Evolutionary conservation across 2,888 invertebrate species (phyloP), one percentile per base, ranked within the genome.

Genomic region (Ischnus inquisitorius): DNA sequence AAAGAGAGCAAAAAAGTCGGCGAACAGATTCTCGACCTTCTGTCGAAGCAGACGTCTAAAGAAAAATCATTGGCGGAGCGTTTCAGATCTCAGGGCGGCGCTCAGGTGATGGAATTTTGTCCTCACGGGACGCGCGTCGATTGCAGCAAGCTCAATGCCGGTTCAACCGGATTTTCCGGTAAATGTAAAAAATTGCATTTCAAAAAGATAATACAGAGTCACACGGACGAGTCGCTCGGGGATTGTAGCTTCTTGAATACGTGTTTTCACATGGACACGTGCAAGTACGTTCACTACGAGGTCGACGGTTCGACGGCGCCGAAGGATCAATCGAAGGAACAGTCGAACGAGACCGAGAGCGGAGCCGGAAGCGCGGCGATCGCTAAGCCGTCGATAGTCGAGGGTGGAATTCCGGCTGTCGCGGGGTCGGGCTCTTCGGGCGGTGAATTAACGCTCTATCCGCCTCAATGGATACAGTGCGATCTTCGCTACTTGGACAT

Each of bases 211-310:
- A 98, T 99, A 86, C 98, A 98, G 93, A 95, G 96, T 74, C 99
- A 99, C 92, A 99, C 99, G 0, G 99, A 99, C 92, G 98, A 98
- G 94, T 96, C 97, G 0, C 94, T 99, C 1, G 99, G 99, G 0
- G 99, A 99, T 93, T 99, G 99, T 92, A 99, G 99, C 19, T 99
- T 99, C 93, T 95, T 99, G 2, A 99, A 99, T 93, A 99, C 99
- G 0, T 99, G 99, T 93, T 99, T 99, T 92, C 99, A 99, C 92
- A 99, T 99, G 99, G 99, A 99, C 88, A 98, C 98, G 51, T 99
- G 99, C 96, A 99, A 99, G 96, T 99, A 99, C 92, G 99, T 99
- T 0, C 99, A 99, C 93, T 99, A 99, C 91, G 98, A 99, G 94
- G 99, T 99, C 0, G 99, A 99, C 92, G 96, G 96, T 85, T 94